Conservation (phyloP, 2,797 vertebrate genomes). For the Tiaroga cobitis region DNA sequence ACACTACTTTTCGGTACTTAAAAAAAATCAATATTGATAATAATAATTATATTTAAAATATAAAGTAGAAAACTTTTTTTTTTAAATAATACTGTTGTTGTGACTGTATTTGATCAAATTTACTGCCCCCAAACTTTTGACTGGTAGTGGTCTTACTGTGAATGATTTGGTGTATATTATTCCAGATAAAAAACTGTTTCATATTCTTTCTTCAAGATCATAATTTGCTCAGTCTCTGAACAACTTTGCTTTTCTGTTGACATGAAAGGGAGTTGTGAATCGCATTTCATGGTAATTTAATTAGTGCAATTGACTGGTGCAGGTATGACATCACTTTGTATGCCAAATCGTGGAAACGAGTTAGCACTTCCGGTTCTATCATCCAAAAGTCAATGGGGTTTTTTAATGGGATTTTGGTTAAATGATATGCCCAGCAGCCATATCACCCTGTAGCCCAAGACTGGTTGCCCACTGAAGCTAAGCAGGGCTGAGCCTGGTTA, state of each 20-base stretch:
- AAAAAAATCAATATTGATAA: neutral
- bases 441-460: no score
- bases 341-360: no score
- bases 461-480: no score
- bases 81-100: neutral
- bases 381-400: no score
- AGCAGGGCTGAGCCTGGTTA: no score
- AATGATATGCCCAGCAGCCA: no score
- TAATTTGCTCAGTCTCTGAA: neutral
- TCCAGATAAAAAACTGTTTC: neutral
- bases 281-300: neutral
- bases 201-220: neutral
- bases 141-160: neutral
- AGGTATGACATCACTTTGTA: no score
- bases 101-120: neutral
- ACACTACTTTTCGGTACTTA: neutral
- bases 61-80: no score
- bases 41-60: neutral
- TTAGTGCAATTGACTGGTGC: neutral
- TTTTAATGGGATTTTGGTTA: no score
- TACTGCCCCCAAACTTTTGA: neutral
- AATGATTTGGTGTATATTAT: conserved; percentile 1
- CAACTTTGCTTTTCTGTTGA: neutral
- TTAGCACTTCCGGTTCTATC: no score
- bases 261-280: neutral